phyloP scores from a whole-genome alignment of 2,797 vertebrate genomes.

The Sylvia borin region DNA sequence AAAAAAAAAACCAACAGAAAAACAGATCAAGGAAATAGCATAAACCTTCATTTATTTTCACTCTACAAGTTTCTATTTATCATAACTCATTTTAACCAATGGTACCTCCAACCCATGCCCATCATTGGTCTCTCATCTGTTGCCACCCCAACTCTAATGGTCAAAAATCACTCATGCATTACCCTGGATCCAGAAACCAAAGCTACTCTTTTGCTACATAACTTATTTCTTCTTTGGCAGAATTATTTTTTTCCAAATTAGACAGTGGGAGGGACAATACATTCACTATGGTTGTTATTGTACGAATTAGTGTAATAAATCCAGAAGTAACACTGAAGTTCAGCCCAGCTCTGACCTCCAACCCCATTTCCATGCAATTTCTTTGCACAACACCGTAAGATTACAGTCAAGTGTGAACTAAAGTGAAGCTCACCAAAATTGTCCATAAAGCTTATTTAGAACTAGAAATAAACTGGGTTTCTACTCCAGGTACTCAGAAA shows the following conservation, averaged over 20 bases:
- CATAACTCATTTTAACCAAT: neutral
- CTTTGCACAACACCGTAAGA: neutral
- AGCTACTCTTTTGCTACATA: neutral
- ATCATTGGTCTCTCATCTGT: neutral
- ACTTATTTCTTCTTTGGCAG: neutral
- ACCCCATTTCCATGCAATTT: neutral
- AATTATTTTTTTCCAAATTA: neutral
- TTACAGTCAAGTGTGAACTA: neutral
- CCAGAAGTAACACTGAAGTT: neutral
- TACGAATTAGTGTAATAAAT: neutral
- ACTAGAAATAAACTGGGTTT: neutral
- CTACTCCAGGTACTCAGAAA: neutral
- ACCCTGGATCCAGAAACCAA: neutral
- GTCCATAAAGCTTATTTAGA: neutral
- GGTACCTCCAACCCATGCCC: neutral
- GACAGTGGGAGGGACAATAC: neutral
- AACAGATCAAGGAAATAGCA: neutral
- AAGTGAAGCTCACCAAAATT: fast-evolving
- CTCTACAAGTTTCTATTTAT: neutral
- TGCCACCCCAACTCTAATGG: neutral
- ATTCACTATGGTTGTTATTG: fast-evolving
- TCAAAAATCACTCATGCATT: neutral
- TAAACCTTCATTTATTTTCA: neutral
- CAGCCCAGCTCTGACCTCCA: neutral
- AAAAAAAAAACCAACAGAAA: no score